phyloP scores from a whole-genome alignment of 2,888 invertebrate genomes.

The Timema cristinae region DNA sequence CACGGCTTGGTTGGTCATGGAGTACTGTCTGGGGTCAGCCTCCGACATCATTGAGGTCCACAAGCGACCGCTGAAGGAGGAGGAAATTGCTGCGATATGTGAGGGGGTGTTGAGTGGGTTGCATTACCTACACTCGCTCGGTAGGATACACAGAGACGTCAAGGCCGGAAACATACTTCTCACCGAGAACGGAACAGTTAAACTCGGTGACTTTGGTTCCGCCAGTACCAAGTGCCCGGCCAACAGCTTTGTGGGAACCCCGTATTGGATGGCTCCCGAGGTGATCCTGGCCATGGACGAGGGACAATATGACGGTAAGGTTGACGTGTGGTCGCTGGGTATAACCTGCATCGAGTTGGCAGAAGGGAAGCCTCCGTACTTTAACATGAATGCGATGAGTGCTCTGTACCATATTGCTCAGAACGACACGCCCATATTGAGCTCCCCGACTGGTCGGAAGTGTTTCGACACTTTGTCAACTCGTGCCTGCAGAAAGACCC shows the following conservation, averaged over 20 bases:
- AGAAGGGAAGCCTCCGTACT: conserved; percentile 97
- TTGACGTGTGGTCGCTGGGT: conserved; percentile 99
- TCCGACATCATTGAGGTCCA: conserved; percentile 99
- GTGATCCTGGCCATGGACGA: conserved; percentile 99
- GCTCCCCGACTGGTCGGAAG: conserved; percentile 85
- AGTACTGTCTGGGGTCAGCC: conserved; percentile 98
- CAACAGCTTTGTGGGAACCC: conserved; percentile 98
- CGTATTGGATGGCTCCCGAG: conserved; percentile 99
- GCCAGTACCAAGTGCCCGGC: conserved; percentile 97
- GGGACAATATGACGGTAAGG: conserved; percentile 98
- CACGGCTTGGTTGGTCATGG: conserved; percentile 99
- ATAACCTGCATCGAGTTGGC: conserved; percentile 99
- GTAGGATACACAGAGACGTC: conserved; percentile 80
- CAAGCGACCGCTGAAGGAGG: conserved; percentile 90
- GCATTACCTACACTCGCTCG: conserved; percentile 87
- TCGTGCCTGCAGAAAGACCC: conserved; percentile 94
- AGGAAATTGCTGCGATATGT: conserved; percentile 96
- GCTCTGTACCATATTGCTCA: conserved; percentile 99
- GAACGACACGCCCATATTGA: conserved; percentile 92
- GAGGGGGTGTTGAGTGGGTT: conserved; percentile 91
- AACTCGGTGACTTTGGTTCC: conserved; percentile 92
- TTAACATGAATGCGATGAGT: conserved; percentile 99
- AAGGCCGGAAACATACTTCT: conserved; percentile 98
- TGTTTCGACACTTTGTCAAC: conserved; percentile 92
- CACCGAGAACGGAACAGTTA: conserved; percentile 95